Evolutionary conservation across 2,113 vertebrate species (phyloP), one percentile per base, ranked within the genome.

Genomic region (Brachionichthys hirsutus): DNA sequence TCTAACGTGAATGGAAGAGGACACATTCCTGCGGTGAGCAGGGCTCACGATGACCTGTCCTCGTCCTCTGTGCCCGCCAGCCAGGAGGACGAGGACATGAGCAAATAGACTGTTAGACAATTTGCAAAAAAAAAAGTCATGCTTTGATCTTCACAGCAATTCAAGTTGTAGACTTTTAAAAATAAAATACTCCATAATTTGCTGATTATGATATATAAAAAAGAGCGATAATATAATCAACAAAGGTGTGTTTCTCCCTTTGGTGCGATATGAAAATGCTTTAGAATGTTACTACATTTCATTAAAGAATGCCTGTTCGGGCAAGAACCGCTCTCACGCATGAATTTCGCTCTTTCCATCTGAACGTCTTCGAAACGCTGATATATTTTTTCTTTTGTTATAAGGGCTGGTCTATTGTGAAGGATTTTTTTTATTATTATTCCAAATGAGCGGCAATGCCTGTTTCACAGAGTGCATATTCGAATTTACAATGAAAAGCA

Each of bases 1-100:
- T 51, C 17, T 13, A 51, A 42, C 16, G 52, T 70, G 49, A 45
- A 45, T 5, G 56, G 42, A 20, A 20, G 45, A 60, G 34, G 45
- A 81, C 48, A 70, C 82, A 68, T 81, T 83, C 69, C 80, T 83
- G 72, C 78, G 68, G 49, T 73, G 75, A 76, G 77, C 73, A 67
- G 48, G 51, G 35, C 34, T 63, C 14, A 47, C 49, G 24, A 30
- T 30, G 73, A 70, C 44, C 62, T 62, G 67, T 71, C 66, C 68
- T 78, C 61, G 59, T 84, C 69, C 78, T 70, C 66, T 59, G 73
- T 58, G 56, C 62, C 55, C 57, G 18, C 44, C 60, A 40, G 43
- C 34, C 41, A 53, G 47, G 44, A 51, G 41, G 14, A 52, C 43
- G 57, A 34, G 19, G 2, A 67, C 54, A 44, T 42, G n/a, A 50